Evolutionary conservation across 2,888 invertebrate genomes (phyloP).

Genomic region (Chymomyza fuscimana): DNA sequence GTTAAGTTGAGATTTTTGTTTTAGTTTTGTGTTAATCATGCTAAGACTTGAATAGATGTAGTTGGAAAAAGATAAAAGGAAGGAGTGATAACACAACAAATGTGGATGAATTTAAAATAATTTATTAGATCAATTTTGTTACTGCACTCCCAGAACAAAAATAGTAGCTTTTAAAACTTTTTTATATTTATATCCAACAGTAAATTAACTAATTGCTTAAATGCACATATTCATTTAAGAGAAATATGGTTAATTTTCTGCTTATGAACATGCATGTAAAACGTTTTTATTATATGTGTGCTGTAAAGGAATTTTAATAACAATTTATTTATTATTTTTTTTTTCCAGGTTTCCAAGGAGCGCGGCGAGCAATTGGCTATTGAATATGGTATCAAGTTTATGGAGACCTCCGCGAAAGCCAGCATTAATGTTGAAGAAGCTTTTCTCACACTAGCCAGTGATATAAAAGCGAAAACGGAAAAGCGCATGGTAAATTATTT

Average conservation of each 20-base stretch:
- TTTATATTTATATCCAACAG: too few species aligned
- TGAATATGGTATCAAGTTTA: slow-evolving; percentile 99
- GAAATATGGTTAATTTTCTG: too few species aligned
- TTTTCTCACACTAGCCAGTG: slow-evolving; percentile 97
- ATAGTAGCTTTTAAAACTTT: too few species aligned
- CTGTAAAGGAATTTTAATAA: too few species aligned
- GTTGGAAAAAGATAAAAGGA: background rate
- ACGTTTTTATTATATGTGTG: too few species aligned
- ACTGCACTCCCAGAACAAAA: too few species aligned
- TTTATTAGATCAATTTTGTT: too few species aligned
- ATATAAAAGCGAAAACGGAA: slow-evolving; percentile 99
- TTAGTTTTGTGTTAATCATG: background rate
- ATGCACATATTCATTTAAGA: too few species aligned
- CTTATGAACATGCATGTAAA: too few species aligned
- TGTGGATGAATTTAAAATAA: too few species aligned
- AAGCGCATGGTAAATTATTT: slow-evolving; percentile 90
- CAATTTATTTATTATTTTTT: slow-evolving; percentile 22
- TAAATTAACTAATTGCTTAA: too few species aligned
- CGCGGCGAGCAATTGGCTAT: slow-evolving; percentile 97
- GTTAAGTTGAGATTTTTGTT: background rate
- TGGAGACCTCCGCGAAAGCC: slow-evolving; percentile 99
- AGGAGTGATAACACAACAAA: background rate
- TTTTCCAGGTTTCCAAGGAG: slow-evolving; percentile 91
- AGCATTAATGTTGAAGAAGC: slow-evolving; percentile 99
- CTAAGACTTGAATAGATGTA: background rate